Conservation (phyloP, 2,797 vertebrate genomes). For the Caiman crocodilus region DNA sequence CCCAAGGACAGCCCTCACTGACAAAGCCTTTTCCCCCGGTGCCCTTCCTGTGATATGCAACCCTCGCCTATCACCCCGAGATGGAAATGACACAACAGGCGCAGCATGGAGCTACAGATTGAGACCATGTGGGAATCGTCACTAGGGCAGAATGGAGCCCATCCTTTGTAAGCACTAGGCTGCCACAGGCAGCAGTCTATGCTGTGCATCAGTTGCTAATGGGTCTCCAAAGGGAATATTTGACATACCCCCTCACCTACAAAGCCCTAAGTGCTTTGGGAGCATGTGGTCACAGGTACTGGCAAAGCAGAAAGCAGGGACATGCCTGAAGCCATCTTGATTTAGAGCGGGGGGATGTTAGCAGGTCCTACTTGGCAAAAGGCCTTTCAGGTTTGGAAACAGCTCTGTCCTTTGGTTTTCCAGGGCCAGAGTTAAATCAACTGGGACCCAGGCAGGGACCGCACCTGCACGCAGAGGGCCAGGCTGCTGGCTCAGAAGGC, state of each 20-base stretch:
- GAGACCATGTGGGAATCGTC: neutral
- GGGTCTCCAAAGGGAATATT: neutral
- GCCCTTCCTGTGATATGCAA: neutral
- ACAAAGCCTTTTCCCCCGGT: accelerated
- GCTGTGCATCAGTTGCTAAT: neutral
- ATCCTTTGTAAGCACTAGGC: neutral
- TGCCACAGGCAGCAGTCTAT: neutral
- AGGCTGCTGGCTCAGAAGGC: neutral
- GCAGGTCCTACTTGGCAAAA: constrained; percentile 39
- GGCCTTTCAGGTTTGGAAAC: constrained; percentile 28
- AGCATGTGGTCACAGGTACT: neutral
- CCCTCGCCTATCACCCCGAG: neutral
- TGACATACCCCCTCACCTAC: neutral
- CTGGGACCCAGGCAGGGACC: constrained; percentile 11
- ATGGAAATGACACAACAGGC: neutral
- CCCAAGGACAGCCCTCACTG: neutral
- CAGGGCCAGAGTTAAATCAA: neutral
- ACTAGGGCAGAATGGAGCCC: neutral
- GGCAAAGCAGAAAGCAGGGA: too few species aligned
- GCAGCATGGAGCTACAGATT: neutral
- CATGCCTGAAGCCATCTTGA: neutral
- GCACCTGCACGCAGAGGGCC: neutral
- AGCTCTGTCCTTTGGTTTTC: constrained; percentile 28
- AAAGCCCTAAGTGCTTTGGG: neutral
- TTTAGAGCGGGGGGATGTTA: neutral